Percentiles rank a stretch among this genome's conserved stretches.
Conservation (phyloP, 2,888 invertebrate species). For the Mythimna vitellina region DNA sequence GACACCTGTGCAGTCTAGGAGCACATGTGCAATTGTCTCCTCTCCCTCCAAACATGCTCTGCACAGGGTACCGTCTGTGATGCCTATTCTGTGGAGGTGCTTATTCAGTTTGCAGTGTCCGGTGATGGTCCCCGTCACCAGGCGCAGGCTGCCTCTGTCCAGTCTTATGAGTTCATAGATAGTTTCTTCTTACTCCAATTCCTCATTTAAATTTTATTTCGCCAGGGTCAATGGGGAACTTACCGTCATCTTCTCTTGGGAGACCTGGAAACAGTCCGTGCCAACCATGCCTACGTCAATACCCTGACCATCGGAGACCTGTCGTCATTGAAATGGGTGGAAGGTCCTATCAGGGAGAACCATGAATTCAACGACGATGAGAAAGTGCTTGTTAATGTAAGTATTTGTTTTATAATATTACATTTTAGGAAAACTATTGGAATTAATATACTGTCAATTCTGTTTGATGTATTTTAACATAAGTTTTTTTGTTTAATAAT, state of each 20-base stretch:
- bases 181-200: background rate
- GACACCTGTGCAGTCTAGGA: no score
- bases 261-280: slow-evolving; percentile 82
- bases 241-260: slow-evolving; percentile 95
- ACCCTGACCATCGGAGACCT: slow-evolving; percentile 95
- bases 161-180: no score
- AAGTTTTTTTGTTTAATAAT: no score
- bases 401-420: slow-evolving; percentile 56
- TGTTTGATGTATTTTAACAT: no score
- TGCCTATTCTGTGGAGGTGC: no score
- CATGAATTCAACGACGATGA: slow-evolving; percentile 75
- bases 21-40: no score
- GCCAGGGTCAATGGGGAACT: slow-evolving; percentile 93
- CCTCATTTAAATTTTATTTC: slow-evolving; percentile 19
- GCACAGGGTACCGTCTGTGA: no score
- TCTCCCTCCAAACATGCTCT: no score
- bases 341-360: slow-evolving; percentile 90
- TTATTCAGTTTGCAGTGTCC: no score
- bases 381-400: slow-evolving; percentile 80
- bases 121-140: no score
- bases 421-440: background rate
- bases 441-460: no score
- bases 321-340: slow-evolving; percentile 93
- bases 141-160: no score
- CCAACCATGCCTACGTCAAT: slow-evolving; percentile 94